Conservation (phyloP, 2,888 invertebrate genomes). For the Busseola fusca region DNA sequence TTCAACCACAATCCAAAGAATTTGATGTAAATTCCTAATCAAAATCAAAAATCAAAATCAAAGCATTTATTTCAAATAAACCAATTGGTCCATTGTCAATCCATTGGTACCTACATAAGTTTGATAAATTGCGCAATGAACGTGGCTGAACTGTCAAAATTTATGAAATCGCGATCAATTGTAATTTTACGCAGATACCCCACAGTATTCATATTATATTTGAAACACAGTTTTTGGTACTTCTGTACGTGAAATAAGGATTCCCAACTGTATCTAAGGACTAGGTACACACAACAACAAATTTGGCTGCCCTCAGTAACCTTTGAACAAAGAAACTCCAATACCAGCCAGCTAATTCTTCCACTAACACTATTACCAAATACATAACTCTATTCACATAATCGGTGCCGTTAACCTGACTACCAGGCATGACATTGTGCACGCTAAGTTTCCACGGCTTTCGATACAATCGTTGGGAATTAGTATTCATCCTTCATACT, state of each 20-base stretch:
- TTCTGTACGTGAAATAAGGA: background rate
- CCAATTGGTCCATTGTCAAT: no score
- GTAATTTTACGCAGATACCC: no score
- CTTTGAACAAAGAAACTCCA: background rate
- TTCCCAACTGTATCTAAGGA: background rate
- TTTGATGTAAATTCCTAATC: no score
- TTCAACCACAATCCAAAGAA: no score
- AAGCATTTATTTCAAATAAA: no score
- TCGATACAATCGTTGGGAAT: constrained; percentile 56
- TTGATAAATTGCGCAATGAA: no score
- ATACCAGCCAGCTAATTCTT: background rate
- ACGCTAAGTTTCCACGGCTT: constrained; percentile 36
- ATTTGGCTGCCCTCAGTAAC: background rate
- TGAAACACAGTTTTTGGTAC: background rate
- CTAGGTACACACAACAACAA: background rate
- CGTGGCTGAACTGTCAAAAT: no score
- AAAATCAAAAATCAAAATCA: no score
- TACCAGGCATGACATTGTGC: constrained; percentile 41
- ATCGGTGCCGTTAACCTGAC: constrained; percentile 54
- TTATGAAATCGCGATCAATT: no score
- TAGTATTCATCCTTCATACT: constrained; percentile 56
- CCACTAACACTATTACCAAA: constrained; percentile 5
- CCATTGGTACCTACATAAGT: no score
- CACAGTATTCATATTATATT: no score
- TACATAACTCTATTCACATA: constrained; percentile 36